Evolutionary conservation across 1,140 invertebrate species (phyloP).

Genomic region (Conus betulinus): DNA sequence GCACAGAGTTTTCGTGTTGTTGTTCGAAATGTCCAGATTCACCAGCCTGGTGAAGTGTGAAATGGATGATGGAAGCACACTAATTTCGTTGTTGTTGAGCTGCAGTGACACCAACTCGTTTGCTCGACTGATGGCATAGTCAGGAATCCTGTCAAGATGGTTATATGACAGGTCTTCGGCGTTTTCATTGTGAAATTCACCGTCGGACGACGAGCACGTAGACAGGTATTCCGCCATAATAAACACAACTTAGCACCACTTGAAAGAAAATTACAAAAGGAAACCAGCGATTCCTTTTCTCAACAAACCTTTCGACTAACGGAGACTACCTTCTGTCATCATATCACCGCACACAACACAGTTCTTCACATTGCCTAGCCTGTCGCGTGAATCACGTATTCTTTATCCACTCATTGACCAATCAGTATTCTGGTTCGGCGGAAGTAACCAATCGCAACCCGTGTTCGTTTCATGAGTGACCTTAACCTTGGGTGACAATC

Average conservation of each 20-base stretch:
- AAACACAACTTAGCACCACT: not conserved
- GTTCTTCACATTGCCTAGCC: too few species aligned
- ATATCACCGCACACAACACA: not conserved
- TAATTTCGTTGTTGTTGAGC: constrained; percentile 74
- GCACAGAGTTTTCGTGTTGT: constrained; percentile 85
- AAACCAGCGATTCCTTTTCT: not conserved
- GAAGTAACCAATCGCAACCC: not conserved
- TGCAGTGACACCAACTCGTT: constrained; percentile 61
- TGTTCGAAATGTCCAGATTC: constrained; percentile 91
- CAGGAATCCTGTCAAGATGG: constrained; percentile 66
- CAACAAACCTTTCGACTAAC: not conserved
- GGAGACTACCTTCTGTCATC: not conserved
- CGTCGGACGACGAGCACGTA: constrained; percentile 45
- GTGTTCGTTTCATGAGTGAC: not conserved
- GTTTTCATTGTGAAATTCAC: constrained; percentile 66
- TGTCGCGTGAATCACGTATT: too few species aligned
- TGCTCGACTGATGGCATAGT: constrained; percentile 56
- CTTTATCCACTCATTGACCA: not conserved
- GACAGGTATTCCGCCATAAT: constrained; percentile 30
- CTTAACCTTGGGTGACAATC: not conserved
- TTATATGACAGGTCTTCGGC: constrained; percentile 70
- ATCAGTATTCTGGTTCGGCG: not conserved
- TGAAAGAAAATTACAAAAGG: not conserved
- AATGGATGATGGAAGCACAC: constrained; percentile 70
- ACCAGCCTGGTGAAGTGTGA: constrained; percentile 76